phyloP scores from a whole-genome alignment of 2,797 vertebrate genomes.

The Urophycis tenuis region DNA sequence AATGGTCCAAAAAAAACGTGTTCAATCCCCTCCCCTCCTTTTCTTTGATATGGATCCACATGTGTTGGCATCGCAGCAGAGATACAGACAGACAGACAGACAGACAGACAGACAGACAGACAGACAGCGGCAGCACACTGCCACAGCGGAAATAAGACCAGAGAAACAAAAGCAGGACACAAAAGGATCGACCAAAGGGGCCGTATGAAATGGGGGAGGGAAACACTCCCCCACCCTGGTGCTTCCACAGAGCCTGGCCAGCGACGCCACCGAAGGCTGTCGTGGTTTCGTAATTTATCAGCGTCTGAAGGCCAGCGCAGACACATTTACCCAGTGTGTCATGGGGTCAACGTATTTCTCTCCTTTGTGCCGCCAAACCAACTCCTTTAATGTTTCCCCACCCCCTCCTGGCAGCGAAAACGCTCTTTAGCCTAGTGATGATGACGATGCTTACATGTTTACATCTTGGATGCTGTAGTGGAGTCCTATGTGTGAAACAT shows the following conservation, averaged over 20 bases:
- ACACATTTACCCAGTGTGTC: conserved; percentile 61
- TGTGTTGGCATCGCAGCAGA: too few species aligned
- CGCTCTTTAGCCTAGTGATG: not conserved
- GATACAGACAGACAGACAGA: too few species aligned
- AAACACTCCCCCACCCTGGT: not conserved
- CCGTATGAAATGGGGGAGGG: too few species aligned
- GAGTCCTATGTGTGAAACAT: not conserved
- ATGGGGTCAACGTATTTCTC: conserved; percentile 45
- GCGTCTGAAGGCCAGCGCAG: conserved; percentile 49
- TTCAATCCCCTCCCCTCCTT: conserved; percentile 38
- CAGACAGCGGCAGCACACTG: conserved; percentile 9
- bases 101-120: not conserved
- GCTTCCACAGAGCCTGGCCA: conserved; percentile 30
- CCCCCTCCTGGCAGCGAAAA: conserved; percentile 11
- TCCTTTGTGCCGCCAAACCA: conserved; percentile 30
- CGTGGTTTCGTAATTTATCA: conserved; percentile 49
- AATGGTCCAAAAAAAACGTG: conserved; percentile 45
- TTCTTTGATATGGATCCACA: conserved; percentile 18
- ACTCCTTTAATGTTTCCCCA: conserved; percentile 33
- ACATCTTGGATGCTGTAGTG: too few species aligned
- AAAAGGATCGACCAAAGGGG: conserved; percentile 21
- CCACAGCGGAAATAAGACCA: not conserved
- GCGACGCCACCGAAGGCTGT: conserved; percentile 34
- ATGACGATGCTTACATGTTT: too few species aligned
- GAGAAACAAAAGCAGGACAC: conserved; percentile 2